Base-by-base conservation (phyloP, 2,797 vertebrate species). In the Phataginus tetradactyla region DNA sequence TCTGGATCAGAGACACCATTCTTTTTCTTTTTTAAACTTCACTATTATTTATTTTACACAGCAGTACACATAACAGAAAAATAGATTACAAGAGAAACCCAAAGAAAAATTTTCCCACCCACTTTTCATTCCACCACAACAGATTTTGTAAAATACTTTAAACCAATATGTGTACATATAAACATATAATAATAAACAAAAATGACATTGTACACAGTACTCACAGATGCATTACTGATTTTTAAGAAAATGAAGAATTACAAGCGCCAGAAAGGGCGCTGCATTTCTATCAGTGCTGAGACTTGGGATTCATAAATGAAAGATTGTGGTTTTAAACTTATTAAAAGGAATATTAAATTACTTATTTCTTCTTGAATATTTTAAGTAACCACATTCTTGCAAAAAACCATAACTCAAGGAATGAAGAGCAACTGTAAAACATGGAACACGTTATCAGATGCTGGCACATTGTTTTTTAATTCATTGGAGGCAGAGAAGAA, bases 261-360 rank as follows among this genome's bases (percentile, higher is more conserved):
- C 7, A 81, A 34, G 74, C 64, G 59, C 55, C 17, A 27, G 53
- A 51, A 57, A 51, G 53, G 1, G 17, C 55, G 18, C 32, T 68
- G 49, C 1, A 29, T 85, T 91, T 85, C 17, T 79, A 21, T 88
- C 17, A 71, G 27, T 74, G n/a, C 42, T 86, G 61, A 86, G 39
- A 74, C 68, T 79, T n/a, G 71, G 10, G 8, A 61, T 72, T 92
- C 20, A 27, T 69, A 91, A 94, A 45, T 39, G 90, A 71, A 68
- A 81, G 42, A 89, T 34, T 86, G 39, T 78, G 39, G 11, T 37
- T 83, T 84, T 85, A 64, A 85, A 93, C 69, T 80, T 86, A 63
- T 51, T 61, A 66, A 66, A 32, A 17, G 61, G 29, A 32, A 63
- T n/a, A 63, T 64, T 55, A 21, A 77, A 66, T 75, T 74, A 17